Evolutionary conservation across 2,113 vertebrate species (phyloP), one percentile per base, ranked within the genome.

Genomic region (Pterocles burchelli): DNA sequence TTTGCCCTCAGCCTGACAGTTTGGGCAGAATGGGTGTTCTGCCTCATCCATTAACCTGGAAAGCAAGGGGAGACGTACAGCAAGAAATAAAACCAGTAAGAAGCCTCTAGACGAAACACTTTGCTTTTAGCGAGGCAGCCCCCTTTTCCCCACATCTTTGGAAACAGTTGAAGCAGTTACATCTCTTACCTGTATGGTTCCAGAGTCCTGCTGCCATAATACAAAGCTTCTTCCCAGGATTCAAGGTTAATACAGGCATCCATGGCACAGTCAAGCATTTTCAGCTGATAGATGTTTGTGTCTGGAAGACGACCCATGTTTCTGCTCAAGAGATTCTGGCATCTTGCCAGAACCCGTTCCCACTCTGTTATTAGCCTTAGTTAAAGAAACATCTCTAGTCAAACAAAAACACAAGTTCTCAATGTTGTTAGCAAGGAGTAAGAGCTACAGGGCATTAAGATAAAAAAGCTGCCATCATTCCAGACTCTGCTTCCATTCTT

Each of bases 231-330:
- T 91, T 98, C 98, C 97, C 99, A 98, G 78, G 62, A 97, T 28
- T 96, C 97, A 29, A 99, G 98, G 92, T 98, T 97, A 94, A 99
- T 98, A 85, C 98, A 98, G 91, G 98, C 98, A 21, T 99, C 99
- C 97, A 99, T 97, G 83, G 98, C 98, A 46, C 98, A 96, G 97
- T 99, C 99, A 20, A 99, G 98, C 89, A 99, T 83, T 95, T 98
- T 98, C 91, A 99, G 98, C 97, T 99, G 98, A 95, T 99, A 98
- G 92, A 99, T 96, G 92, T 99, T 99, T 89, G 97, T 98, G 82
- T 99, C 99, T 21, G 99, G 99, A 28, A 99, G 89, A 33, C 22
- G 84, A 48, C 71, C 90, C 1, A 46, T 46, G 9, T 88, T 85
- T 65, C 94, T 88, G 63, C 96, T 97, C 46, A 99, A 85, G 58